These are phyloP conservation scores for Discoglossus pictus DNA, from an alignment of 2,797 vertebrate genomes.

Conservation along the genomic window DNA sequence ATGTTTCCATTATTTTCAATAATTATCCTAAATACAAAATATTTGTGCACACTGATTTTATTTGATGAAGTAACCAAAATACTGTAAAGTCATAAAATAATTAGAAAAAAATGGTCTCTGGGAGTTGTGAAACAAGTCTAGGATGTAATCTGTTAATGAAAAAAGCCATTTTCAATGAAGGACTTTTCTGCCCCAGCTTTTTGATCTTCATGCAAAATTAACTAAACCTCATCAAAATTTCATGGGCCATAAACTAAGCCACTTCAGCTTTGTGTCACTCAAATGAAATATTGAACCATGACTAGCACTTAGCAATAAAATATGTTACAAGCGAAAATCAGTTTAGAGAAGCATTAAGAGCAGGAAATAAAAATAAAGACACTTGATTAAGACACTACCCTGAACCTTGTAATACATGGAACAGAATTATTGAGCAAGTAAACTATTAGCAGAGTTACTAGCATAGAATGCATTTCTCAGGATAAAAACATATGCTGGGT, in stretches of 20 bases:
- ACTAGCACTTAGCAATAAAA: conserved; percentile 60
- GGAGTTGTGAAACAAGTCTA: conserved; percentile 48
- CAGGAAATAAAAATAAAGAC: conserved; percentile 35
- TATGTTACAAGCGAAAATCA: conserved; percentile 53
- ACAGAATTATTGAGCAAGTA: conserved; percentile 20
- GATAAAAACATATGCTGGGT: too few species aligned
- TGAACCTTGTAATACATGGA: conserved; percentile 8
- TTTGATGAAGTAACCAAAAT: conserved; percentile 15
- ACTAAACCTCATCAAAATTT: conserved; percentile 73
- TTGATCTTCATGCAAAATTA: conserved; percentile 78
- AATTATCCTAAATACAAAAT: too few species aligned
- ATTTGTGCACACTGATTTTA: too few species aligned
- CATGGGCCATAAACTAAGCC: conserved; percentile 70
- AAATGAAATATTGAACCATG: conserved; percentile 65
- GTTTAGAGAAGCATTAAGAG: conserved; percentile 22
- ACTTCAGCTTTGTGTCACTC: conserved; percentile 64
- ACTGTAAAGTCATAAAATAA: conserved; percentile 39
- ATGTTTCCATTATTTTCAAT: too few species aligned
- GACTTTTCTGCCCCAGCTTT: conserved; percentile 66
- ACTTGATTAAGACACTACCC: conserved; percentile 37
- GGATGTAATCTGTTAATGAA: conserved; percentile 57
- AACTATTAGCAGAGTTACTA: conserved; percentile 25
- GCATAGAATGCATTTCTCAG: background rate
- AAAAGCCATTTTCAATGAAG: conserved; percentile 62
- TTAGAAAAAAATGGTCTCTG: conserved; percentile 27